A percentile compares a stretch with the other conserved stretches of the same genome.
Conservation (phyloP, 2,113 vertebrate species). For the Tympanuchus pallidicinctus region DNA sequence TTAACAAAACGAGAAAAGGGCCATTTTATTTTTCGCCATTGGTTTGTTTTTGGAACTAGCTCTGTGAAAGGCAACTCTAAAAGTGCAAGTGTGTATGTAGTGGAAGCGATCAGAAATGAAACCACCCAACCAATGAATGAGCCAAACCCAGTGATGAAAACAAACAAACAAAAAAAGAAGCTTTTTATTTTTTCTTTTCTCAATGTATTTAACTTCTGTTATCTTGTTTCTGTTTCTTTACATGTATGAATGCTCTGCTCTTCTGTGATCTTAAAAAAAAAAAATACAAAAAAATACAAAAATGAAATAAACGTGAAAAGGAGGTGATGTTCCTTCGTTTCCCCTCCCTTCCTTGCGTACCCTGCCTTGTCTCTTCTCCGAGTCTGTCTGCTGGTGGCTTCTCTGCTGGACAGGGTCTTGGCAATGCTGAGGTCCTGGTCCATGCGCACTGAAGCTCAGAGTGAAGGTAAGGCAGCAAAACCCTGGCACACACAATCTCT, state of each 20-base stretch:
- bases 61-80: slow-evolving; percentile 76
- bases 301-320: slow-evolving; percentile 84
- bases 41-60: slow-evolving; percentile 74
- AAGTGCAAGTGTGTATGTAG: slow-evolving; percentile 76
- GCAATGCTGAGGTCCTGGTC: not conserved
- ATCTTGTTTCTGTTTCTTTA: slow-evolving; percentile 84
- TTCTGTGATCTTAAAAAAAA: slow-evolving; percentile 86
- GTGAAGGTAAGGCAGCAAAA: slow-evolving; percentile 24
- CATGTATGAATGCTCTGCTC: slow-evolving; percentile 86
- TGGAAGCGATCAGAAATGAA: not conserved
- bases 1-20: slow-evolving; percentile 76
- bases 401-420: not conserved
- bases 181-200: slow-evolving; percentile 79
- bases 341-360: not conserved
- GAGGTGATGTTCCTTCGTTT: slow-evolving; percentile 69
- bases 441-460: not conserved
- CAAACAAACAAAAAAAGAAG: slow-evolving; percentile 35
- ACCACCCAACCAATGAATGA: slow-evolving; percentile 25
- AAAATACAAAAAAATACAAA: slow-evolving; percentile 74
- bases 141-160: slow-evolving; percentile 32
- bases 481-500: not conserved
- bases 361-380: not conserved
- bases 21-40: slow-evolving; percentile 75
- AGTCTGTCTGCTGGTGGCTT: not conserved
- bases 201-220: slow-evolving; percentile 86